Evolutionary conservation across 2,797 vertebrate genomes (phyloP), one percentile per base, ranked within the genome.

Genomic region (Schizopygopsis malacanthus): DNA sequence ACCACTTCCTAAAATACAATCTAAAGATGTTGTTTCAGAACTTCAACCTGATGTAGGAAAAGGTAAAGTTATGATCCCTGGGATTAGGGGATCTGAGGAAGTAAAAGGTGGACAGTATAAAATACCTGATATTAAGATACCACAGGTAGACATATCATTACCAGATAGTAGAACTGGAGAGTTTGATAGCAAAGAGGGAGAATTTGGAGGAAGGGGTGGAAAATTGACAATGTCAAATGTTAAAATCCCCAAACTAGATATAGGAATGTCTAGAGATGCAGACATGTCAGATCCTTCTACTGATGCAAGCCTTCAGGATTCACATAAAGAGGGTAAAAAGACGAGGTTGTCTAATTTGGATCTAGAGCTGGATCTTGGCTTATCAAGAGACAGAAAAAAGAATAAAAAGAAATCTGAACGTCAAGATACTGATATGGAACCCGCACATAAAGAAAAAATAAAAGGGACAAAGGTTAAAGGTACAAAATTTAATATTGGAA

Each of bases 401-500:
- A 89, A 89, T 54, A 93, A 87, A 86, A 91, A 92, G 79, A 93
- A 92, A n/a, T 85, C 91, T 78, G 93, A 93, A 75, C 71, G 93
- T 63, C 91, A 91, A 81, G 93, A 93, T 18, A 83, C 92, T 2
- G 83, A 94, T 76, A 89, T 93, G 0, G 90, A 84, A 4, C 20
- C 50, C 79, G 83, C 79, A 85, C 56, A 71, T 8, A 86, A 85
- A 39, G 75, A 81, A 12, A 94, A 94, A 91, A 88, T 72, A 47
- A 95, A 94, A 70, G 94, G 92, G 33, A 79, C 91, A 41, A 94
- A 94, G 90, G 79, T 93, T 7, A 96, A 95, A 93, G 93, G 93
- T 85, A 90, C 92, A 25, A 94, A 94, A 82, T 94, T 95, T 65
- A 94, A 94, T 86, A 93, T 94, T 33, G 94, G 94, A 84, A 92